Percentiles rank a stretch among this genome's conserved stretches.
phyloP scores from a whole-genome alignment of 1,140 invertebrate genomes.

The Galleria mellonella region DNA sequence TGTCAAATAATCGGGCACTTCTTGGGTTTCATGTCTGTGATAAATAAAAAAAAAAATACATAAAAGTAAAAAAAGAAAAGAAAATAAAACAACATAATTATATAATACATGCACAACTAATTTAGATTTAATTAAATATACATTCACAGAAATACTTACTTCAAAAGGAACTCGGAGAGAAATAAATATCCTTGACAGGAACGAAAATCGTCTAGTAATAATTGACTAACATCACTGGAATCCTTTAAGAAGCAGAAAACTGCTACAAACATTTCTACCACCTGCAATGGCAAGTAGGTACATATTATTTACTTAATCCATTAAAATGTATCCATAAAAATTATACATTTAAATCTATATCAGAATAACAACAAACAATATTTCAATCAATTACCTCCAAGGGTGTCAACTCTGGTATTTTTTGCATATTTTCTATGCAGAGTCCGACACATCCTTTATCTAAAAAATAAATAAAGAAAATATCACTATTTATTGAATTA shows the following conservation, averaged over 20 bases:
- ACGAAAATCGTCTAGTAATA: slow-evolving; percentile 95
- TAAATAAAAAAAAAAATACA: slow-evolving; percentile 53
- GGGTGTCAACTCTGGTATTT: slow-evolving; percentile 92
- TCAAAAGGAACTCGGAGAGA: slow-evolving; percentile 94
- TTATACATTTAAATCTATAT: no score
- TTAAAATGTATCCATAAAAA: no score
- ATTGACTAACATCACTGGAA: slow-evolving; percentile 97
- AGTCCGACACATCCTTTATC: slow-evolving; percentile 95
- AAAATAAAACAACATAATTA: slow-evolving; percentile 12
- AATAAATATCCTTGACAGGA: slow-evolving; percentile 96
- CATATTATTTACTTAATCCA: no score
- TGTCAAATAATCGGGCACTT: slow-evolving; percentile 70
- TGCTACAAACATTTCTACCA: slow-evolving; percentile 98
- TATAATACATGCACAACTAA: slow-evolving; percentile 19
- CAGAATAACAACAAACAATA: no score
- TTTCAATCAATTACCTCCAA: slow-evolving; percentile 85
- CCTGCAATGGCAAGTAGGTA: slow-evolving; percentile 43
- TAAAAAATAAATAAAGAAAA: slow-evolving; percentile 73
- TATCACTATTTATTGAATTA: background rate
- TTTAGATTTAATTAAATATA: slow-evolving; percentile 1
- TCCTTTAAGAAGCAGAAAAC: slow-evolving; percentile 99
- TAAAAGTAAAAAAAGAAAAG: slow-evolving; percentile 39
- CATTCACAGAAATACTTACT: slow-evolving; percentile 80
- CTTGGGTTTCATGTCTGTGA: slow-evolving; percentile 69
- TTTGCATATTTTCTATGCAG: slow-evolving; percentile 98